These are phyloP conservation scores for Aphidoletes aphidimyza DNA, from an alignment of 2,888 invertebrate species.

Conservation along the genomic window DNA sequence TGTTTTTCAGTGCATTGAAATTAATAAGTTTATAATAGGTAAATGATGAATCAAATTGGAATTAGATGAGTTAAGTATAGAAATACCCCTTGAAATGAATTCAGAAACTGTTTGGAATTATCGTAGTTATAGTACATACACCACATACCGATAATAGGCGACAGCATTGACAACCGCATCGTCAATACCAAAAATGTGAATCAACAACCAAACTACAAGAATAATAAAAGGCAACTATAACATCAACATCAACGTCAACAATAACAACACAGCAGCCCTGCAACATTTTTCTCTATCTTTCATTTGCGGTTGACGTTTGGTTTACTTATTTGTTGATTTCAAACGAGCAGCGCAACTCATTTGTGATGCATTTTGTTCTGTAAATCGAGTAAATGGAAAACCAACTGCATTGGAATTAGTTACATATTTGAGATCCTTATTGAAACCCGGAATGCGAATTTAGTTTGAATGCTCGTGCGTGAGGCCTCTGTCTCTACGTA, in stretches of 20 bases:
- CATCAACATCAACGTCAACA: background rate
- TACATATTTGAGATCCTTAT: conserved; percentile 8
- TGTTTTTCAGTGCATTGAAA: no score
- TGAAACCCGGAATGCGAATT: background rate
- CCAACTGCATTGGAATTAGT: background rate
- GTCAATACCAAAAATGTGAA: background rate
- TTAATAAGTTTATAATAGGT: no score
- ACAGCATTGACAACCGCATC: background rate
- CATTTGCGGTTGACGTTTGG: conserved; percentile 14
- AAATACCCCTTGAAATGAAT: no score
- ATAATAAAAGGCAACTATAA: background rate
- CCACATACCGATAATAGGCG: background rate
- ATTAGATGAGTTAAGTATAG: no score
- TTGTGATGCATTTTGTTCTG: background rate
- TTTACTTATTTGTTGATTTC: conserved; percentile 4
- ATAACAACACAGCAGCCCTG: background rate
- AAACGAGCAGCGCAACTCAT: background rate
- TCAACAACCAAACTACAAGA: background rate
- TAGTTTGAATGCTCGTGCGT: no score
- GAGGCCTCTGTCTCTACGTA: no score
- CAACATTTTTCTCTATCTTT: conserved; percentile 17
- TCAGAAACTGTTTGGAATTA: conserved; percentile 28
- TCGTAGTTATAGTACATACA: conserved; percentile 14
- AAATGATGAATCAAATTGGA: no score
- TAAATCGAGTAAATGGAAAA: background rate